Base-by-base conservation (phyloP, 1,140 invertebrate genomes). In the Contarinia nasturtii region DNA sequence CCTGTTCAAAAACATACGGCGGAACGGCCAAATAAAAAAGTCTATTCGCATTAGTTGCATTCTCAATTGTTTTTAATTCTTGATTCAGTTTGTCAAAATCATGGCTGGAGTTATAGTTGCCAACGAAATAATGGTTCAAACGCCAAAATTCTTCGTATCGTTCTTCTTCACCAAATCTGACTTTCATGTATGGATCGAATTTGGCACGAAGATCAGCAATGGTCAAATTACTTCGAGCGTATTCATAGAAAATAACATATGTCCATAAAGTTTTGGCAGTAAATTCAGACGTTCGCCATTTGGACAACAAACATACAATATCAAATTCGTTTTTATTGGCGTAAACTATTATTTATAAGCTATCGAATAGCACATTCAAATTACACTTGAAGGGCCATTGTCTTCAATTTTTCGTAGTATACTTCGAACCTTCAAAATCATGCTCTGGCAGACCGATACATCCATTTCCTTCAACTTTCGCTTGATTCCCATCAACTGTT, bases 11-110 rank as follows among this genome's bases (percentile, higher is more conserved):
- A 1, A 98, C 89, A 40, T 80, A 86, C 0, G 95, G 96, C 27
- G 96, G 96, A 33, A 99, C 68, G 12, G 96, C 95, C 52, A 99
- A 70, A 64, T 99, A 99, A 67, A 98, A 99, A 19, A 99, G 68
- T 56, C 95, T 73, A 63, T 97, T 92, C 0, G 80, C 78, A 11
- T 66, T 54, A 44, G 67, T 55, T 12, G 68, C 67, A 55, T 68
- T 62, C 61, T 90, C 81, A 54, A 74, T 67, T 49, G 70, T 67
- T 19, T 58, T 57, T 19, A 96, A 65, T 51, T 79, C 70, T 54
- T 80, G 71, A 57, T 94, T 82, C 0, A 98, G 67, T 33, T 72
- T 56, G 51, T 79, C 74, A 68, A 91, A 98, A 59, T 87, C 87
- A 14, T 72, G 66, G 18, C 76, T 62, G 8, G 73, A 69, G 57